A percentile compares a stretch with the other conserved stretches of the same genome.
Conservation (phyloP, 2,113 vertebrate genomes). For the Heteronetta atricapilla region DNA sequence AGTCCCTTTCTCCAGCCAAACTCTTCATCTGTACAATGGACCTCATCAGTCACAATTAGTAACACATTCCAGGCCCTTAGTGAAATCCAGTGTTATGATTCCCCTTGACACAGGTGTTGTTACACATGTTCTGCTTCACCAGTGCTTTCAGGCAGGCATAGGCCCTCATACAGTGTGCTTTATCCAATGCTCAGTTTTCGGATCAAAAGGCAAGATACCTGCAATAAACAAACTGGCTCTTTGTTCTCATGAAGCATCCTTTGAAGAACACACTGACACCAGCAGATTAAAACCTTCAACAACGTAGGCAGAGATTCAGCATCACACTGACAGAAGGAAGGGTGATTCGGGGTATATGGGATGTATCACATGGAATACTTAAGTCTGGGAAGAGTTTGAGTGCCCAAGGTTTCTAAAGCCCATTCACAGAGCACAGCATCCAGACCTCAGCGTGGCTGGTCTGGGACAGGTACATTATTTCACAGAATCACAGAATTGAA, state of each 20-base stretch:
- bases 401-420: neutral
- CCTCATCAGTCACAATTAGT: neutral
- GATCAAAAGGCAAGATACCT: neutral
- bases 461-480: neutral
- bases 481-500: no score
- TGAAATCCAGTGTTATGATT: neutral
- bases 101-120: neutral
- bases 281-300: neutral
- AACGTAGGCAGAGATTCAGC: neutral
- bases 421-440: neutral
- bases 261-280: neutral
- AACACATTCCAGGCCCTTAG: neutral
- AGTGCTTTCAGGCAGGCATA: neutral
- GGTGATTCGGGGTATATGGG: neutral
- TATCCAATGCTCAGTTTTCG: neutral
- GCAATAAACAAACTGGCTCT: neutral
- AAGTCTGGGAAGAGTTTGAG: neutral
- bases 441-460: neutral
- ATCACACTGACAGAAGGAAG: neutral
- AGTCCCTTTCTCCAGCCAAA: neutral
- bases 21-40: neutral
- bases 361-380: neutral
- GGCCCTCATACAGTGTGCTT: neutral
- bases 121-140: neutral
- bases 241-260: neutral